These are phyloP conservation scores for Brevipalpus yothersi DNA, from an alignment of 1,140 invertebrate genomes.

Conservation along the genomic window DNA sequence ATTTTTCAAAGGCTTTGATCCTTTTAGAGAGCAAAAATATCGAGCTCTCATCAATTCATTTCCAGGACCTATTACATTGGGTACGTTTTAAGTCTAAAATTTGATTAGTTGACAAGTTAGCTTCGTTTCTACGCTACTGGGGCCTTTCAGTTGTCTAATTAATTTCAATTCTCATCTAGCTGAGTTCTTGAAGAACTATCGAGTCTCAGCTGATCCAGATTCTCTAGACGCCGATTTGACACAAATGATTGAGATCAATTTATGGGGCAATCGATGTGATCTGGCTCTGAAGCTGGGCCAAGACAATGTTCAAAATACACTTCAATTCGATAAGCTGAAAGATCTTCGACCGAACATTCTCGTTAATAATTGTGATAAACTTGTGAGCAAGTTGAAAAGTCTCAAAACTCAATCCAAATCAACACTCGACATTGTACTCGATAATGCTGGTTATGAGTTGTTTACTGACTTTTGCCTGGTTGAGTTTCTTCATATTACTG, in stretches of 20 bases:
- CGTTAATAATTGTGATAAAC: conserved; percentile 28
- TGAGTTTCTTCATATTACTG: conserved; percentile 40
- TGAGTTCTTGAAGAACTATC: too few relatives aligned
- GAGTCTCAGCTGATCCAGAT: neutral
- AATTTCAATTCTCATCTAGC: too few relatives aligned
- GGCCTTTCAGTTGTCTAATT: too few relatives aligned
- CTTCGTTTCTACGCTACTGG: too few relatives aligned
- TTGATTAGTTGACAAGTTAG: too few relatives aligned
- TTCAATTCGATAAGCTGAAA: conserved; percentile 35
- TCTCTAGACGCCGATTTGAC: neutral
- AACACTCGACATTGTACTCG: conserved; percentile 49
- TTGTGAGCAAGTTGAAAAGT: conserved; percentile 4
- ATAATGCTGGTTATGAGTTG: conserved; percentile 84
- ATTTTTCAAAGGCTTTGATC: conserved; percentile 33
- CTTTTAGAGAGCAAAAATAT: conserved; percentile 45
- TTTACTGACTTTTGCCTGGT: conserved; percentile 69
- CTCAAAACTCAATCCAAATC: conserved; percentile 2
- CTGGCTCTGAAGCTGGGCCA: conserved; percentile 53
- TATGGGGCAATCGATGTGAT: conserved; percentile 56
- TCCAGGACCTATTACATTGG: conserved; percentile 16
- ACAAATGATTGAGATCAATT: conserved; percentile 9
- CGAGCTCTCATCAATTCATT: conserved; percentile 28
- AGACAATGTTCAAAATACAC: conserved; percentile 25
- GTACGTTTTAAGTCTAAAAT: neutral
- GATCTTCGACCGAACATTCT: conserved; percentile 42